phyloP scores from a whole-genome alignment of 2,888 invertebrate species.

The Eristalis arbustorum region DNA sequence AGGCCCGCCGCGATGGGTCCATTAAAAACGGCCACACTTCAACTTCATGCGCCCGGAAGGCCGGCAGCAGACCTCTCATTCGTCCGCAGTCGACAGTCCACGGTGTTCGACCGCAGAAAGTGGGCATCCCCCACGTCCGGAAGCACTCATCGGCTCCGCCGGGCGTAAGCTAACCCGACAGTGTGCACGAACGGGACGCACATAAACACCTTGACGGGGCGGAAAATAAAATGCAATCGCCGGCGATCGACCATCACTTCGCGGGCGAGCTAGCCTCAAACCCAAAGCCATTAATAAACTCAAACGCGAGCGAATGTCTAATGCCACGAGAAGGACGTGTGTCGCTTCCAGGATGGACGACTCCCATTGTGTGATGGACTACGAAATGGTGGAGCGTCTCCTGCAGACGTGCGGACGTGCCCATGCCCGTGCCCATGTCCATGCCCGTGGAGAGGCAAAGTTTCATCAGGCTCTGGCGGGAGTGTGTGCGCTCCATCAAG shows the following conservation, averaged over 20 bases:
- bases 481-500: neutral
- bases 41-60: neutral
- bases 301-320: slow-evolving; percentile 52
- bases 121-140: neutral
- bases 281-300: slow-evolving; percentile 62
- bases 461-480: slow-evolving; percentile 17
- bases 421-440: neutral
- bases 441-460: slow-evolving; percentile 28
- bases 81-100: neutral
- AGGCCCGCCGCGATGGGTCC: neutral
- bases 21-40: neutral
- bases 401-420: neutral
- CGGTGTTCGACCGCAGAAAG: neutral
- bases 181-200: slow-evolving; percentile 20
- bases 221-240: slow-evolving; percentile 54
- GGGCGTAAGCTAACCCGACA: slow-evolving; percentile 17
- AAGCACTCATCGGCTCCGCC: neutral
- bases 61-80: neutral
- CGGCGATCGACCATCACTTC: slow-evolving; percentile 48
- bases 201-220: slow-evolving; percentile 55
- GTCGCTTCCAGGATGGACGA: slow-evolving; percentile 26
- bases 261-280: slow-evolving; percentile 31
- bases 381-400: slow-evolving; percentile 36
- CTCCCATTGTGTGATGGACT: neutral
- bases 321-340: slow-evolving; percentile 38